Percentiles rank a stretch among this genome's conserved stretches.
These are phyloP conservation scores for Eurytoma adleriae DNA, from an alignment of 2,888 invertebrate species.

Conservation along the genomic window DNA sequence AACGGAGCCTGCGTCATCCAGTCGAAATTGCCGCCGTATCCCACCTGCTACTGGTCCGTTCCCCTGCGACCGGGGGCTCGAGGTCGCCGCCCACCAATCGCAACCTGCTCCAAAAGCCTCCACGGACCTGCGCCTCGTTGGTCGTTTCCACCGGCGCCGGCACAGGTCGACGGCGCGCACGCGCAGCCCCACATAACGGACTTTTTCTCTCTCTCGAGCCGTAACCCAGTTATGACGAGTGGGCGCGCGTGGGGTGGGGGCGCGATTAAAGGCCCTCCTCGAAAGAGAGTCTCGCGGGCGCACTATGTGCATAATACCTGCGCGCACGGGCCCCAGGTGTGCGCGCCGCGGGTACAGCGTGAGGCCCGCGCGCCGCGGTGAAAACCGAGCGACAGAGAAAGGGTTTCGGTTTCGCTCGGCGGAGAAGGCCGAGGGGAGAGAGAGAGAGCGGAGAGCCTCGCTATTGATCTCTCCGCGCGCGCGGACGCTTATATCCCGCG, in stretches of 20 bases:
- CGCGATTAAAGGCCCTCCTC: conserved; percentile 4
- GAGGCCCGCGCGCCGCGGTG: not conserved
- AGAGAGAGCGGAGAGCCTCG: no score
- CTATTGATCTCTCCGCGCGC: not conserved
- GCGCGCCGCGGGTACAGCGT: not conserved
- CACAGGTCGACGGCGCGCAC: not conserved
- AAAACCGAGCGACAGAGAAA: not conserved
- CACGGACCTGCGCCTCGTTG: no score
- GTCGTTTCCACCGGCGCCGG: not conserved
- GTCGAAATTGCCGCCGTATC: not conserved
- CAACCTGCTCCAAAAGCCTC: not conserved
- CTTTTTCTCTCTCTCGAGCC: conserved; percentile 4
- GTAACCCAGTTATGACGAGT: not conserved
- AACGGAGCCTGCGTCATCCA: not conserved
- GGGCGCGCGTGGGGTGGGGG: not conserved
- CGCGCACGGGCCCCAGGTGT: not conserved
- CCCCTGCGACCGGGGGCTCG: conserved; percentile 3
- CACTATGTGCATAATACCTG: not conserved
- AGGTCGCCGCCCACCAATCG: not conserved
- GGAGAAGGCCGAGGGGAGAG: no score
- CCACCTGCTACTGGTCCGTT: not conserved
- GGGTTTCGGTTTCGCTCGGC: no score
- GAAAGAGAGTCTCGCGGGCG: not conserved
- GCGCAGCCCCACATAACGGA: conserved; percentile 23
- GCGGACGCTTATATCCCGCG: not conserved